phyloP scores from a whole-genome alignment of 2,888 invertebrate species.

The Hydroisotoma schaefferi region DNA sequence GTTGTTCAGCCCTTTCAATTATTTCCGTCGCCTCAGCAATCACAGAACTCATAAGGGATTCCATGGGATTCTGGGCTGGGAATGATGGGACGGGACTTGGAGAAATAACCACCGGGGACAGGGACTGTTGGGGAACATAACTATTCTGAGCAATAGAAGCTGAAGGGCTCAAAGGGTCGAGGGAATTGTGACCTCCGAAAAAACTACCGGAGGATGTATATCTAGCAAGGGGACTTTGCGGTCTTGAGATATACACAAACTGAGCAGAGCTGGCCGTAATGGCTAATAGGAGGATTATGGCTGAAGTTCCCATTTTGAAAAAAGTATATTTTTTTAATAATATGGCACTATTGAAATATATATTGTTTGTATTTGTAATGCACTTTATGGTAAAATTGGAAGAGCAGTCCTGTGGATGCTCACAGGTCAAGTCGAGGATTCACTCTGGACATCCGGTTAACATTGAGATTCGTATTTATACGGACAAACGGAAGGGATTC shows the following conservation, averaged over 20 bases:
- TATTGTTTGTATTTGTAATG: background rate
- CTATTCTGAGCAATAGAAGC: slow-evolving; percentile 24
- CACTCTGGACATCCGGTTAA: slow-evolving; percentile 45
- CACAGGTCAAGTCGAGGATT: slow-evolving; percentile 35
- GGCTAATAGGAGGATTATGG: background rate
- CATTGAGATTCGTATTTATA: slow-evolving; percentile 32
- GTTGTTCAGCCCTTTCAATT: slow-evolving; percentile 8
- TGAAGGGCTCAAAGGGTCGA: slow-evolving; percentile 12
- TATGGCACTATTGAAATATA: slow-evolving; percentile 10
- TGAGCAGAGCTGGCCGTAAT: slow-evolving; percentile 1
- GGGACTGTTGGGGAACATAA: slow-evolving; percentile 16
- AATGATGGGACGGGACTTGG: too few relatives aligned
- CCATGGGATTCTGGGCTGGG: background rate
- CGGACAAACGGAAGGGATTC: slow-evolving; percentile 34
- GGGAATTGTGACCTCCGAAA: slow-evolving; percentile 12
- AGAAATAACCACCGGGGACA: too few relatives aligned
- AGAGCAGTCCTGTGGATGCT: slow-evolving; percentile 19
- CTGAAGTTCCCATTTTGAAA: background rate
- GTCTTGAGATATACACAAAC: background rate
- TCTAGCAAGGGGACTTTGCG: background rate
- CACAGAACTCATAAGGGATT: slow-evolving; percentile 15
- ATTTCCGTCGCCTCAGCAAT: slow-evolving; percentile 12
- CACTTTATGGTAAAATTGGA: slow-evolving; percentile 16
- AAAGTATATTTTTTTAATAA: too few relatives aligned
- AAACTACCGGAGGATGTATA: background rate